These are phyloP conservation scores for Mohoua ochrocephala DNA, from an alignment of 2,113 vertebrate species.

Conservation along the genomic window DNA sequence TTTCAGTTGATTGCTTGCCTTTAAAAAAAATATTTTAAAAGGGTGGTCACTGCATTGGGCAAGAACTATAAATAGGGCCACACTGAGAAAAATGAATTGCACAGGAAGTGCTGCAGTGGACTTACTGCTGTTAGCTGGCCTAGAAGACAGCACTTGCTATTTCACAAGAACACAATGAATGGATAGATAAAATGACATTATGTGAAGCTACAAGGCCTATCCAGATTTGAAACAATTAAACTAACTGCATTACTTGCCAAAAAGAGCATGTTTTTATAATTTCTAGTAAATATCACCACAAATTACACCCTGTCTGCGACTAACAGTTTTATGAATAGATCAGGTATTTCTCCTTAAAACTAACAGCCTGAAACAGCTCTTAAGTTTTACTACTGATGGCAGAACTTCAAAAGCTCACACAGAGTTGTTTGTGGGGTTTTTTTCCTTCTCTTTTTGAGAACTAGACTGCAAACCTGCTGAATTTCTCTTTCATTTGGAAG, in stretches of 20 bases:
- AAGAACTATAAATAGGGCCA: not conserved
- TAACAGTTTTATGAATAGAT: not conserved
- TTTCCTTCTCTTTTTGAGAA: not conserved
- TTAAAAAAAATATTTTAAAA: not conserved
- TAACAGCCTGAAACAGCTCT: not conserved
- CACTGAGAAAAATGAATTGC: not conserved
- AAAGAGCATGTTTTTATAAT: not conserved
- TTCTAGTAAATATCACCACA: not conserved
- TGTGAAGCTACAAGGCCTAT: not conserved
- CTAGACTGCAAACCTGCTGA: not conserved
- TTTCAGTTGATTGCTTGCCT: not conserved
- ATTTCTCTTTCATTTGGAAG: not conserved
- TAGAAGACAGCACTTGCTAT: not conserved
- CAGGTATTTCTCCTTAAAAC: slow-evolving; percentile 16
- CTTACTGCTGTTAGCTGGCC: not conserved
- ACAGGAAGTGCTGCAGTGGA: not conserved
- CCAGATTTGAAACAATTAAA: not conserved
- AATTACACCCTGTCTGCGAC: not conserved
- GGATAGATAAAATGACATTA: not conserved
- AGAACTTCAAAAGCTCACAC: not conserved
- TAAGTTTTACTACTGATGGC: not conserved
- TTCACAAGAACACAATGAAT: not conserved
- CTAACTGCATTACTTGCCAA: not conserved
- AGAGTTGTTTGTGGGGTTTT: not conserved
- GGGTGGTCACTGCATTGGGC: accelerated